Conservation (phyloP, 2,797 vertebrate genomes). For the Sternotherus odoratus region DNA sequence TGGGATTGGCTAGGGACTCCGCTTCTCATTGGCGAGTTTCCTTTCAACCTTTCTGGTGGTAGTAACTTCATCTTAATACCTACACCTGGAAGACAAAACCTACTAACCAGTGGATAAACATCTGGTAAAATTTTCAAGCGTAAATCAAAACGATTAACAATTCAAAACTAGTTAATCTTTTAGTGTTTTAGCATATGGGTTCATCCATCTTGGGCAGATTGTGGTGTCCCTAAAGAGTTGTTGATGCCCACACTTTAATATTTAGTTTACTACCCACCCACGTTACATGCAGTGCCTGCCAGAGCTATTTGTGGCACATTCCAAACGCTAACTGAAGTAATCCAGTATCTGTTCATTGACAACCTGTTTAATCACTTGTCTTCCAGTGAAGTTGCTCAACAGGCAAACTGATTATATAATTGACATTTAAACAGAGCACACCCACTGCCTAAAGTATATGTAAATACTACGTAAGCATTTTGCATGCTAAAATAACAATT, state of each 20-base stretch:
- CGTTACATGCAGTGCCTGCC: neutral
- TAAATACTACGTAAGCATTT: conserved; percentile 43
- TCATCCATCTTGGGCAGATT: conserved; percentile 3
- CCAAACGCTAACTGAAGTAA: neutral
- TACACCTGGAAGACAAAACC: neutral
- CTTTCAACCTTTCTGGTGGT: neutral
- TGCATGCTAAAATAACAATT: conserved; percentile 58
- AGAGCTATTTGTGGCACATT: conserved; percentile 18
- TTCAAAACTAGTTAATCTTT: neutral
- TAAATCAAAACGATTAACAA: neutral
- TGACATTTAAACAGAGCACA: conserved; percentile 50
- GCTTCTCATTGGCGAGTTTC: neutral
- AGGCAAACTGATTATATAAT: conserved; percentile 56
- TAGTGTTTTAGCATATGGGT: neutral
- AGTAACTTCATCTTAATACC: neutral
- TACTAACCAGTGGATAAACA: neutral
- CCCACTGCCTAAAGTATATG: neutral
- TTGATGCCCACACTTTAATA: neutral
- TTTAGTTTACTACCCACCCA: neutral
- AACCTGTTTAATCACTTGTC: conserved; percentile 45
- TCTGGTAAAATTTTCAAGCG: neutral
- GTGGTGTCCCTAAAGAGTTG: neutral
- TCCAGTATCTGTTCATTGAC: conserved; percentile 15
- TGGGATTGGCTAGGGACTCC: neutral
- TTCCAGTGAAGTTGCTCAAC: conserved; percentile 50